Evolutionary conservation across 2,797 vertebrate species (phyloP).

Genomic region (Halcyon smyrnensis): DNA sequence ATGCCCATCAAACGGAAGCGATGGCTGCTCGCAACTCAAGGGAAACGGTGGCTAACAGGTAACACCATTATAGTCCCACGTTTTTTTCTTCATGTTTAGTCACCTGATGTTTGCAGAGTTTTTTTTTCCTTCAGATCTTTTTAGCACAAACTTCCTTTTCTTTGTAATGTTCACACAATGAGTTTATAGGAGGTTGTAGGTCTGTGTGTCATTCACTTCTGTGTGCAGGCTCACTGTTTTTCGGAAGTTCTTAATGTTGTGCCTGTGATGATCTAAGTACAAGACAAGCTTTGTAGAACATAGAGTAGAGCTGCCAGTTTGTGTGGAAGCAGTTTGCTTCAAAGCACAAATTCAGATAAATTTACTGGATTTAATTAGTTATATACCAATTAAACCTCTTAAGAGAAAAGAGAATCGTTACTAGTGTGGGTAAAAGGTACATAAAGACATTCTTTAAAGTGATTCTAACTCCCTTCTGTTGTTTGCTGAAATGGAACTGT

Average conservation of each 20-base stretch:
- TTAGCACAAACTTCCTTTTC: no score
- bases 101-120: not conserved
- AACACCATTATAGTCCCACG: not conserved
- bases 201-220: not conserved
- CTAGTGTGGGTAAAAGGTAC: not conserved
- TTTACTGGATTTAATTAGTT: not conserved
- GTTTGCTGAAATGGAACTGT: not conserved
- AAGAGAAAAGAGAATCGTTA: not conserved
- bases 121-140: not conserved
- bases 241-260: not conserved
- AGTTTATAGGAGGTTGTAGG: not conserved
- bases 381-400: not conserved
- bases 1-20: conserved; percentile 64
- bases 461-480: not conserved
- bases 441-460: not conserved
- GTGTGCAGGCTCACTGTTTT: not conserved
- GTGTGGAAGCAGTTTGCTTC: not conserved
- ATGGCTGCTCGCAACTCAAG: conserved; percentile 72
- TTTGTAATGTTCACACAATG: not conserved
- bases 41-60: conserved; percentile 90
- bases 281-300: not conserved
- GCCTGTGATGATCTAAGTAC: not conserved
- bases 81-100: not conserved
- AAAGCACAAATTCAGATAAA: not conserved
- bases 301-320: not conserved